These are phyloP conservation scores for Ochropleura plecta DNA, from an alignment of 2,888 invertebrate genomes.

Conservation along the genomic window DNA sequence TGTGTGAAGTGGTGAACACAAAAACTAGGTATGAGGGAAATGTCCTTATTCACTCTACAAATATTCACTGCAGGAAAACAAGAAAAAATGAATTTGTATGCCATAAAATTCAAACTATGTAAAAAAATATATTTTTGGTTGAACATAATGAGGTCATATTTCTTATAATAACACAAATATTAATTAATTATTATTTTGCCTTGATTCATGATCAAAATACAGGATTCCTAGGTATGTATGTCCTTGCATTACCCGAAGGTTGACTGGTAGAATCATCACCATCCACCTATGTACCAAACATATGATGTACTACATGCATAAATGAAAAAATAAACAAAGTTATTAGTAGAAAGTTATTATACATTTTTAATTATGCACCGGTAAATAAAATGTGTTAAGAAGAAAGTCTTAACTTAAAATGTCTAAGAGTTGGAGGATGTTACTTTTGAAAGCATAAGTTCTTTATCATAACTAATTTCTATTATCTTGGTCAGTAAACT, in stretches of 20 bases:
- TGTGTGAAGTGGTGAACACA: no score
- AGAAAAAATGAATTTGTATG: slow-evolving; percentile 2
- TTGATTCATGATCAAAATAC: slow-evolving; percentile 9
- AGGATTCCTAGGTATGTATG: not conserved
- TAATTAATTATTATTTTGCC: not conserved
- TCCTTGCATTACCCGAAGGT: no score
- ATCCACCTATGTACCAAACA: no score
- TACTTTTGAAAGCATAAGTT: not conserved
- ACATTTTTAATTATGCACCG: not conserved
- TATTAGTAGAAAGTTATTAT: not conserved
- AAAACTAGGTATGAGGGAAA: not conserved
- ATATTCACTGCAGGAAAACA: not conserved
- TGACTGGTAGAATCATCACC: no score
- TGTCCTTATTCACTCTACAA: not conserved
- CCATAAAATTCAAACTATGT: slow-evolving; percentile 3
- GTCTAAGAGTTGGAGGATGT: not conserved
- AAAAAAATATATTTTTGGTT: slow-evolving; percentile 2
- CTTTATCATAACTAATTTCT: slow-evolving; percentile 20
- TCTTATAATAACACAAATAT: slow-evolving; percentile 6
- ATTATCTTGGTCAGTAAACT: slow-evolving; percentile 22
- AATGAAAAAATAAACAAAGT: no score
- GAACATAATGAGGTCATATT: slow-evolving; percentile 20
- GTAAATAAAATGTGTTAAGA: not conserved
- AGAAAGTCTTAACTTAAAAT: not conserved
- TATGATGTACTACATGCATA: no score